phyloP scores from a whole-genome alignment of 2,113 vertebrate species.

The Oryctolagus cuniculus region DNA sequence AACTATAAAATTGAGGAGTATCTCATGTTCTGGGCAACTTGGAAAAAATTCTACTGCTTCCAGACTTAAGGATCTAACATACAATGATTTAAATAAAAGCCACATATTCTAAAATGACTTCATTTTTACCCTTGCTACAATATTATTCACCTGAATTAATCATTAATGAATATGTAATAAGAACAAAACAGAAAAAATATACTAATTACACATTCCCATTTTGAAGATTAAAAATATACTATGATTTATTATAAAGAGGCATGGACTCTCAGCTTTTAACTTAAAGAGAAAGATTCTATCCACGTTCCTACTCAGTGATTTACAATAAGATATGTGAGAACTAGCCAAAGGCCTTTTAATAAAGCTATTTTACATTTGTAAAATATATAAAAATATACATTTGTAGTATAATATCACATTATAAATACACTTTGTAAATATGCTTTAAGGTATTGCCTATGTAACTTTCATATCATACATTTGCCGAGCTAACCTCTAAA shows the following conservation, averaged over 20 bases:
- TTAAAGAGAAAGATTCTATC: conserved; percentile 44
- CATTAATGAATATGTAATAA: conserved; percentile 29
- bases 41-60: conserved; percentile 53
- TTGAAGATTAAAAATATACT: conserved; percentile 26
- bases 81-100: conserved; percentile 43
- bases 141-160: conserved; percentile 66
- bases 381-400: neutral
- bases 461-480: conserved; percentile 42
- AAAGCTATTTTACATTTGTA: conserved; percentile 52
- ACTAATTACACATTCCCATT: conserved; percentile 5
- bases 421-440: conserved; percentile 48
- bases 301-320: neutral
- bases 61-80: neutral
- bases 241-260: neutral
- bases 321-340: conserved; percentile 39
- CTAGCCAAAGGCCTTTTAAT: conserved; percentile 42
- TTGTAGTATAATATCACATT: conserved; percentile 51
- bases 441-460: conserved; percentile 45
- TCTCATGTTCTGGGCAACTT: conserved; percentile 40
- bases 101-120: conserved; percentile 38
- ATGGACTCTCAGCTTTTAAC: conserved; percentile 29
- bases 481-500: conserved; percentile 74
- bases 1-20: conserved; percentile 59
- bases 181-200: conserved; percentile 10
- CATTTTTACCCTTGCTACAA: conserved; percentile 43